phyloP scores from a whole-genome alignment of 2,113 vertebrate species.

The Silurus glanis region DNA sequence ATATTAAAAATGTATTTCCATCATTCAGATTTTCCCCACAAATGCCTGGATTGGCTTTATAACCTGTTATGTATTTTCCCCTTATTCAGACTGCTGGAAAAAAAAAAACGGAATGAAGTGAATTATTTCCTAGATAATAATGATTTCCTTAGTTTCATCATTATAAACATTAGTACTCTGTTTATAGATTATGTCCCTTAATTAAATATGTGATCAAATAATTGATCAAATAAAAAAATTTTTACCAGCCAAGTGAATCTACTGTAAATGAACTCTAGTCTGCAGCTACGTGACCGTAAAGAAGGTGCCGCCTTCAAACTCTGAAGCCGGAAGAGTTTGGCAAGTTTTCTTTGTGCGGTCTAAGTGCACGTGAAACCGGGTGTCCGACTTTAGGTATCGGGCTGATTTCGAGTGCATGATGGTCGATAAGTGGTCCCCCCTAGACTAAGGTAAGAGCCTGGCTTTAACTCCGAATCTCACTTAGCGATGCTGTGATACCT shows the following conservation, averaged over 20 bases:
- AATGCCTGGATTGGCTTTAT: background rate
- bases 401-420: background rate
- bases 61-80: background rate
- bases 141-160: too few relatives aligned
- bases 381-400: background rate
- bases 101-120: background rate
- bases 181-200: background rate
- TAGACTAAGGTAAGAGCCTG: background rate
- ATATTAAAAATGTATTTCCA: background rate
- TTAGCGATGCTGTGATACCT: background rate
- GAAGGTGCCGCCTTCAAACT: background rate
- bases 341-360: background rate
- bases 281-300: background rate
- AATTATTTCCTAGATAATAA: background rate
- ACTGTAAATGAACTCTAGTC: background rate
- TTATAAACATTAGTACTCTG: background rate
- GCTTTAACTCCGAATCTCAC: background rate
- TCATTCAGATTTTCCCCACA: background rate
- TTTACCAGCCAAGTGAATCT: background rate
- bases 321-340: slow-evolving; percentile 17
- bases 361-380: background rate
- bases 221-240: background rate
- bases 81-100: background rate
- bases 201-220: background rate
- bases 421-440: background rate